A percentile compares a stretch with the other conserved stretches of the same genome.
phyloP scores from a whole-genome alignment of 2,888 invertebrate genomes.

The Phalera bucephala region DNA sequence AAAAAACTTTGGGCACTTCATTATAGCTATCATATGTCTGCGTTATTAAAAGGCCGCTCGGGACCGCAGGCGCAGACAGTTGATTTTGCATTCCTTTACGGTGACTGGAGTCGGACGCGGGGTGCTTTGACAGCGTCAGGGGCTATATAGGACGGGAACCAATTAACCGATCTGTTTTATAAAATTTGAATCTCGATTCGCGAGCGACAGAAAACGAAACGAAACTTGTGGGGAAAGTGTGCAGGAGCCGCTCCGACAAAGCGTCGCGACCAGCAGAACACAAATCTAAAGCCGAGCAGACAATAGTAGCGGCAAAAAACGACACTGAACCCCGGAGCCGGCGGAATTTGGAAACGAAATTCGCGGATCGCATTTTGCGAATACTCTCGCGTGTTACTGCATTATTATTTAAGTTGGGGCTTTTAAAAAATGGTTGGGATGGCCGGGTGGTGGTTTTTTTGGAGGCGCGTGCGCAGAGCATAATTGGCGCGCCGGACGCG shows the following conservation, averaged over 20 bases:
- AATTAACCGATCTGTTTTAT: constrained; percentile 54
- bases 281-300: constrained; percentile 62
- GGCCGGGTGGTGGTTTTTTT: constrained; percentile 68
- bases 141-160: constrained; percentile 42
- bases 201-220: constrained; percentile 30
- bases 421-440: constrained; percentile 75
- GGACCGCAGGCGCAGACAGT: constrained; percentile 41
- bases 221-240: constrained; percentile 24
- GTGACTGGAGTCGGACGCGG: constrained; percentile 39
- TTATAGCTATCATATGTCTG: constrained; percentile 52
- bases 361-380: constrained; percentile 79
- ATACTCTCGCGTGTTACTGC: constrained; percentile 82
- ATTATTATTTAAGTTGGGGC: constrained; percentile 78
- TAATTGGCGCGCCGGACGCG: constrained; percentile 71
- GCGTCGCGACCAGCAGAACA: constrained; percentile 46
- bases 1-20: constrained; percentile 75
- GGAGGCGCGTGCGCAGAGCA: constrained; percentile 77
- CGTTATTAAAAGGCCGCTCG: constrained; percentile 33
- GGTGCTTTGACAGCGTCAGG: constrained; percentile 28
- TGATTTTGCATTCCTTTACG: constrained; percentile 60
- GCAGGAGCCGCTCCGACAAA: constrained; percentile 44
- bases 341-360: constrained; percentile 78
- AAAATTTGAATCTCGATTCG: constrained; percentile 35
- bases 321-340: constrained; percentile 44
- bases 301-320: constrained; percentile 75